phyloP scores from a whole-genome alignment of 2,797 vertebrate species.

The Rhinogobio ventralis region DNA sequence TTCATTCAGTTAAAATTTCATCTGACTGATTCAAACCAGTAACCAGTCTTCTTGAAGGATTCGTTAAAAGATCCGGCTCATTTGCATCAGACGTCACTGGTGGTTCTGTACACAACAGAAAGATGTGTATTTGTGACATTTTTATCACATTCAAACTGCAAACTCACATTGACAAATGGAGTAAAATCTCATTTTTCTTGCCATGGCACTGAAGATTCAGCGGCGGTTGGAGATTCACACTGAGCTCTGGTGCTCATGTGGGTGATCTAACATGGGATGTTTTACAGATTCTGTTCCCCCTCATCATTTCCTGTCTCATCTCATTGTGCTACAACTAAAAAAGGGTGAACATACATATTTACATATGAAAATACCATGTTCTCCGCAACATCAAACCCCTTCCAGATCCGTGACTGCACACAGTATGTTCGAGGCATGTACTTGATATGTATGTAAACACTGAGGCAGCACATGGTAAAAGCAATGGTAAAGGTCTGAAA shows the following conservation, averaged over 20 bases:
- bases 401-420: slow-evolving; percentile 4
- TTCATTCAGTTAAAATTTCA: too few species aligned
- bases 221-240: not conserved
- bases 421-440: not conserved
- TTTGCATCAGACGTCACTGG: not conserved
- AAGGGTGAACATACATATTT: not conserved
- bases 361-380: not conserved
- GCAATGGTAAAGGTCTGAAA: slow-evolving; percentile 3
- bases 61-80: not conserved
- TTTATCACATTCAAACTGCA: not conserved
- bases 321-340: not conserved
- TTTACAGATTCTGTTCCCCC: not conserved
- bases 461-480: slow-evolving; percentile 17
- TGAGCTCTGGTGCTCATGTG: not conserved
- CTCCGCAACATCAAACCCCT: not conserved
- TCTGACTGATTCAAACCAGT: too few species aligned
- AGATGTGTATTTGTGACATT: not conserved
- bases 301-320: not conserved
- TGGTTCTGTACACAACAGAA: not conserved
- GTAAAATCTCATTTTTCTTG: not conserved
- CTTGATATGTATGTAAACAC: slow-evolving; percentile 13
- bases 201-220: not conserved
- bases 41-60: not conserved
- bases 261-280: not conserved
- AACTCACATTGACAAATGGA: not conserved